Base-by-base conservation (phyloP, 2,888 invertebrate species). In the Eilema depressum region DNA sequence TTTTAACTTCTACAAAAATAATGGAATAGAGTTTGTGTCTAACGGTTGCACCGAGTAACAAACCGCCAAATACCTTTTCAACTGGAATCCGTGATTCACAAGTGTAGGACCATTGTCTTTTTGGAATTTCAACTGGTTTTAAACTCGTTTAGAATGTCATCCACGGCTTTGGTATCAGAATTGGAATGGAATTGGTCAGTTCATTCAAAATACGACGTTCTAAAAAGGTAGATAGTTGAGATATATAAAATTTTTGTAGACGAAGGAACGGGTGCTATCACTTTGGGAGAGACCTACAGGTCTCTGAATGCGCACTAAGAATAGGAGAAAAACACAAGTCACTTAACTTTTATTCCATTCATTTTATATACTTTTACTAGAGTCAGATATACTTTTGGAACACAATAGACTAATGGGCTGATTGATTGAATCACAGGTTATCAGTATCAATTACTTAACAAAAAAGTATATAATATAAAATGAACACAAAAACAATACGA, bases 391-490 rank as follows among this genome's bases (percentile, higher is more conserved):
- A 53, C 53, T n/a, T 53, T 53, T 4, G 20, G 14, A 20, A 4
- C 14, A 47, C 47, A 17, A 47, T 20, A 53, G 53, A 20, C n/a
- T n/a, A 53, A n/a, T 53, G 20, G 47, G 1, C 47, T 47, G 47
- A 53, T 53, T 53, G 53, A 47, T 47, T 7, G n/a, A 78, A 81
- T 76, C 74, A 70, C 37, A 70, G 63, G 23, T n/a, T 26, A 10
- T 41, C 10, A 25, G 17, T 30, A 57, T 70, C 59, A 68, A 80
- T 57, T 56, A 47, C 59, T 23, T 70, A 33, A 68, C 26, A 57
- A 59, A 47, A 20, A 74, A 63, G 73, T 79, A 69, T 71, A n/a
- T 20, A 20, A 47, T 5, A 79, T 80, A 20, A 69, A 60, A 61
- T 26, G 68, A 61, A 66, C 66, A 61, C 71, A 75, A 75, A 75